Percentiles rank a stretch among this genome's conserved stretches.
Evolutionary conservation across 2,797 vertebrate species (phyloP).

Genomic region (Muscicapa striata): DNA sequence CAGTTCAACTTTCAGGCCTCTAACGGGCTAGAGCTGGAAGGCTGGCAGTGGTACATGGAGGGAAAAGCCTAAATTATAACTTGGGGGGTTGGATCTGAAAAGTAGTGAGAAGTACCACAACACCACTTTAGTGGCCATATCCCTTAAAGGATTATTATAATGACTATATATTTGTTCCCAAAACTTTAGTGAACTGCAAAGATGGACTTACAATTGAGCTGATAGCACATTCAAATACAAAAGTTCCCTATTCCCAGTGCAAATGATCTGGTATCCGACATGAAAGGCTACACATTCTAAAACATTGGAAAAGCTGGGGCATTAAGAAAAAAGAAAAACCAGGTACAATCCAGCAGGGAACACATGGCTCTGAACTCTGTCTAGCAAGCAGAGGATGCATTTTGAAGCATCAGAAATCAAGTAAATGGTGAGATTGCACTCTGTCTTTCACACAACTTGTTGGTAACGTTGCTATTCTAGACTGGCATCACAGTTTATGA

Average conservation of each 20-base stretch:
- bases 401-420: neutral
- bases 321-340: neutral
- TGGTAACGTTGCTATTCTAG: neutral
- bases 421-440: neutral
- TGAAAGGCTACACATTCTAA: neutral
- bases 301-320: neutral
- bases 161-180: neutral
- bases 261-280: neutral
- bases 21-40: neutral
- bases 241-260: neutral
- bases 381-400: neutral
- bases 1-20: neutral
- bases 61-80: neutral
- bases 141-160: neutral
- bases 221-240: neutral
- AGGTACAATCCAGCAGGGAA: neutral
- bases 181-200: neutral
- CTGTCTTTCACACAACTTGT: neutral
- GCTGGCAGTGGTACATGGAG: neutral
- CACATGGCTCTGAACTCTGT: neutral
- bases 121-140: neutral
- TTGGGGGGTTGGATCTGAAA: neutral
- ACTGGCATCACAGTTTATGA: neutral
- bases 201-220: neutral
- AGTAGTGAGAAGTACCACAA: neutral